These are phyloP conservation scores for Macrochelys suwanniensis DNA, from an alignment of 2,797 vertebrate species.

Conservation along the genomic window DNA sequence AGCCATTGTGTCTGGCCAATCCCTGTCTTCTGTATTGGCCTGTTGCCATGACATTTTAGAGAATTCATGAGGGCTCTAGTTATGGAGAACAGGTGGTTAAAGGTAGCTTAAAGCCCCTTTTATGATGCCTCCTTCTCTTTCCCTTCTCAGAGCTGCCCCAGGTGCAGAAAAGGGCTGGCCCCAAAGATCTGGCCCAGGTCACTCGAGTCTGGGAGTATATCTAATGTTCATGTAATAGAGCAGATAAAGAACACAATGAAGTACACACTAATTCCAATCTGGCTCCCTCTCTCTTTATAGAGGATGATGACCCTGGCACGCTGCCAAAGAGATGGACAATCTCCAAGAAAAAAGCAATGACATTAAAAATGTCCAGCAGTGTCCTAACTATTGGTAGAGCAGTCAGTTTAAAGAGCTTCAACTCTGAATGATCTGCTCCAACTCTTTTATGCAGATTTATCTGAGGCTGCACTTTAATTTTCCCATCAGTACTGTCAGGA, in stretches of 20 bases:
- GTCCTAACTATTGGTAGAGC: not conserved
- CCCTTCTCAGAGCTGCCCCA: not conserved
- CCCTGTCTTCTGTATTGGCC: not conserved
- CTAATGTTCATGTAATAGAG: not conserved
- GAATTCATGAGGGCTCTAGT: not conserved
- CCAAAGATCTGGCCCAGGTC: not conserved
- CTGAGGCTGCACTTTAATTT: not conserved
- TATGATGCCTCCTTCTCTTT: not conserved
- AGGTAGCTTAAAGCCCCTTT: not conserved
- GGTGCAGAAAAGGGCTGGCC: not conserved
- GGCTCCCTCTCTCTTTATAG: not conserved
- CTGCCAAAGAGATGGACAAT: conserved; percentile 11
- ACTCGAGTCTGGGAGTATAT: not conserved
- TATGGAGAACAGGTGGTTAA: not conserved
- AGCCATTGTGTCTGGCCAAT: not conserved
- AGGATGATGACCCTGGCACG: not conserved
- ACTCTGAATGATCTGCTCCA: not conserved
- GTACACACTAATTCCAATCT: not conserved
- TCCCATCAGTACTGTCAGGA: not conserved
- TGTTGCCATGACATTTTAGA: not conserved
- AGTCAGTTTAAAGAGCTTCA: not conserved
- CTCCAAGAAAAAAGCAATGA: not conserved
- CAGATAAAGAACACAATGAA: not conserved
- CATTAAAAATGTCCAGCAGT: accelerated
- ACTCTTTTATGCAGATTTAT: not conserved